These are phyloP conservation scores for Oreochromis niloticus DNA, from an alignment of 2,113 vertebrate species.

Conservation along the genomic window DNA sequence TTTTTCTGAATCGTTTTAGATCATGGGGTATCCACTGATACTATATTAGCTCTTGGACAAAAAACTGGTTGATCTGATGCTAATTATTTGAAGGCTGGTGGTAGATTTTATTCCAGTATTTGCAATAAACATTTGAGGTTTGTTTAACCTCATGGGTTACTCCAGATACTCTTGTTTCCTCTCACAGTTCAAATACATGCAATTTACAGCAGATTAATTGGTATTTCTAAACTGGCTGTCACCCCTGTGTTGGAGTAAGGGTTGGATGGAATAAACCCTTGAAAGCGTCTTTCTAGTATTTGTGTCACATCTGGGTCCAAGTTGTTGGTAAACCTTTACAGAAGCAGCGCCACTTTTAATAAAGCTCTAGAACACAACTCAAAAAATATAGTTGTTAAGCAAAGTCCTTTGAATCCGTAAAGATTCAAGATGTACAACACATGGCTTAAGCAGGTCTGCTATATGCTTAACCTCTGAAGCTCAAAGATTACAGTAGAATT, in stretches of 20 bases:
- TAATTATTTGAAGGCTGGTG: background rate
- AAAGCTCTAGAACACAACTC: background rate
- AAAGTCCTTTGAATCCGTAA: background rate
- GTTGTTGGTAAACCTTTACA: background rate
- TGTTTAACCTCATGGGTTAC: background rate
- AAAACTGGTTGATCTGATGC: background rate
- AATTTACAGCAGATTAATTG: background rate
- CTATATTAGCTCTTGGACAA: background rate
- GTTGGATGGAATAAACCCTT: background rate
- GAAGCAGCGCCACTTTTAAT: background rate
- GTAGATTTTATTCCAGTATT: background rate
- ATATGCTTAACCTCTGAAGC: background rate
- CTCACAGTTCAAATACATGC: background rate
- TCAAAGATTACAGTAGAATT: background rate
- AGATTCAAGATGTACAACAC: background rate
- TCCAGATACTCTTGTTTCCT: background rate
- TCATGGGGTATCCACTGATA: background rate
- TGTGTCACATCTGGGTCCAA: background rate
- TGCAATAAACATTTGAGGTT: background rate
- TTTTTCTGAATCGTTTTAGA: background rate
- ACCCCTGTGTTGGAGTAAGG: background rate
- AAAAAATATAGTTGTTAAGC: background rate
- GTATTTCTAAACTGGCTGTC: background rate
- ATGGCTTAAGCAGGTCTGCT: background rate
- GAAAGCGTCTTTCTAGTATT: background rate